phyloP scores from a whole-genome alignment of 1,140 invertebrate genomes.

The Doryteuthis pealeii region DNA sequence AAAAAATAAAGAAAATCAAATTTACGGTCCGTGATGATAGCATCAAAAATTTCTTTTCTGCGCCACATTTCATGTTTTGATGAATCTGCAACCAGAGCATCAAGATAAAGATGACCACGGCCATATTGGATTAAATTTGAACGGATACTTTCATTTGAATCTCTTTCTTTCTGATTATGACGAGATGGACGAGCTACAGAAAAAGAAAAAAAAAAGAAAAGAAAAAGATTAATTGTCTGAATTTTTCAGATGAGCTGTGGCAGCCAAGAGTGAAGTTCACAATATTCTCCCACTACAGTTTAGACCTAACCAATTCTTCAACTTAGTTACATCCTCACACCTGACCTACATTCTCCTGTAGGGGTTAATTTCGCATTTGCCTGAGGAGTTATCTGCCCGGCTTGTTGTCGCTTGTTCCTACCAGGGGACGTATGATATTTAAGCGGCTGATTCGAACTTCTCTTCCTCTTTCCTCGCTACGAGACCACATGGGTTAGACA shows the following conservation, averaged over 20 bases:
- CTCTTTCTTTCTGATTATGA: slow-evolving; percentile 67
- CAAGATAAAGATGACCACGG: slow-evolving; percentile 74
- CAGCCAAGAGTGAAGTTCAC: background rate
- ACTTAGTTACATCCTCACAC: too few relatives aligned
- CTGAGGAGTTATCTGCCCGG: too few relatives aligned
- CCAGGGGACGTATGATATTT: too few relatives aligned
- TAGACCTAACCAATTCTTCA: too few relatives aligned
- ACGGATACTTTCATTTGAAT: slow-evolving; percentile 80
- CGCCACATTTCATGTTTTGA: slow-evolving; percentile 77
- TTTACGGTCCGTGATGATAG: slow-evolving; percentile 87
- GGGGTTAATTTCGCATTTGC: too few relatives aligned
- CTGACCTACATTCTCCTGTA: too few relatives aligned
- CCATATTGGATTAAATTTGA: slow-evolving; percentile 87
- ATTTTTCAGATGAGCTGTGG: background rate
- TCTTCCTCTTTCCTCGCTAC: too few relatives aligned
- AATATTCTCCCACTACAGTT: background rate
- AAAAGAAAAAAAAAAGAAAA: slow-evolving; percentile 21
- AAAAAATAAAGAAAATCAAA: slow-evolving; percentile 35
- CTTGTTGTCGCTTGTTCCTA: too few relatives aligned
- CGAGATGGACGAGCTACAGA: slow-evolving; percentile 59
- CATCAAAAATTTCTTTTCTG: slow-evolving; percentile 57
- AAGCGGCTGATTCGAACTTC: too few relatives aligned
- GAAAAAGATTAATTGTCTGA: background rate
- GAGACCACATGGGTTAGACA: too few relatives aligned
- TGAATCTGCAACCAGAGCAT: slow-evolving; percentile 88